Evolutionary conservation across 2,888 invertebrate species (phyloP).

Genomic region (Dromius quadrimaculatus): DNA sequence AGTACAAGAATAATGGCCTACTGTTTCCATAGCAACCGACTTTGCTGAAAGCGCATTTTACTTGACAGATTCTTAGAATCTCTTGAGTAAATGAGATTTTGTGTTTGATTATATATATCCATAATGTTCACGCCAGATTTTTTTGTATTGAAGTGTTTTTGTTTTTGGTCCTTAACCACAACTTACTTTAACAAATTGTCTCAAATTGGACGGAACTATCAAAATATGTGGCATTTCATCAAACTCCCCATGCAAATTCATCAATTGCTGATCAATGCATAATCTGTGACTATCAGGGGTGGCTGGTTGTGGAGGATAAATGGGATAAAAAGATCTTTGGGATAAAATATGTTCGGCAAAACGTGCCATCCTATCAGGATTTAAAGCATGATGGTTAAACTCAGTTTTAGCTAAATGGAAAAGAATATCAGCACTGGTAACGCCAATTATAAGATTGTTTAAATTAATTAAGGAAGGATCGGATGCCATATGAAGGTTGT

Average conservation of each 20-base stretch:
- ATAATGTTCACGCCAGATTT: too few relatives aligned
- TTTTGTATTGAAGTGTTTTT: too few relatives aligned
- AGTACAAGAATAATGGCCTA: too few relatives aligned
- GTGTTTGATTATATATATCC: too few relatives aligned
- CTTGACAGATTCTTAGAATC: too few relatives aligned
- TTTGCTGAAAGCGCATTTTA: too few relatives aligned
- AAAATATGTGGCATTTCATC: conserved; percentile 83
- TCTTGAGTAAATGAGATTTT: too few relatives aligned
- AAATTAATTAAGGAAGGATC: conserved; percentile 87
- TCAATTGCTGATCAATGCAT: conserved; percentile 78
- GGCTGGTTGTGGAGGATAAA: conserved; percentile 75
- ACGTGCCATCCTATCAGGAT: conserved; percentile 79
- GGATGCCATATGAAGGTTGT: conserved; percentile 77
- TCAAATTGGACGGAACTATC: conserved; percentile 86
- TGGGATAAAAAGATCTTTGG: conserved; percentile 86
- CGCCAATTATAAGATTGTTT: conserved; percentile 80
- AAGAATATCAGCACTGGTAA: conserved; percentile 86
- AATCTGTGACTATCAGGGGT: conserved; percentile 66
- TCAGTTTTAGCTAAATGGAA: conserved; percentile 74
- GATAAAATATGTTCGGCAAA: conserved; percentile 79
- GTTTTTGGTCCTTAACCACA: too few relatives aligned
- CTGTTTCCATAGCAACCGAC: too few relatives aligned
- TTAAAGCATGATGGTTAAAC: conserved; percentile 64
- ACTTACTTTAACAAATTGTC: conserved; percentile 82
- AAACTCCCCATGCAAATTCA: conserved; percentile 79